Evolutionary conservation across 2,888 invertebrate species (phyloP).

Genomic region (Phasia obesa): DNA sequence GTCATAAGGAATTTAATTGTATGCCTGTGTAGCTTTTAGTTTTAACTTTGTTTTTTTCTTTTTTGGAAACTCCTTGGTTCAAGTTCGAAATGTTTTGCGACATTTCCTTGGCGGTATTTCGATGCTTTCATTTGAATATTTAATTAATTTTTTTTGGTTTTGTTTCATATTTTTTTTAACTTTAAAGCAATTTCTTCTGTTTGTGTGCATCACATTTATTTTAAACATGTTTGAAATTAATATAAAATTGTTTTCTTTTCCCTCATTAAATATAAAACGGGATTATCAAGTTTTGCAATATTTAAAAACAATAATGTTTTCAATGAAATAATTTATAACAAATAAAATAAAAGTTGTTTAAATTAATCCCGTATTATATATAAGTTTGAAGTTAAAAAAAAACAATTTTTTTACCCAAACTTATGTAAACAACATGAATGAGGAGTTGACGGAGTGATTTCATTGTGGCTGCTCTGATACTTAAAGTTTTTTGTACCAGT

Average conservation of each 20-base stretch:
- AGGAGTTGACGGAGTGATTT: slow-evolving; percentile 46
- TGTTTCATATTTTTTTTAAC: slow-evolving; percentile 42
- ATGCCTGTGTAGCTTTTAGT: background rate
- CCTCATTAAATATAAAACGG: slow-evolving; percentile 1
- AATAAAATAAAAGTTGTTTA: background rate
- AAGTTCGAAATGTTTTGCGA: slow-evolving; percentile 40
- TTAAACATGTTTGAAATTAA: slow-evolving; percentile 23
- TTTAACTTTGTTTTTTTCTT: background rate
- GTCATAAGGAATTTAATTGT: slow-evolving; percentile 14
- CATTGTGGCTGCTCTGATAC: slow-evolving; percentile 45
- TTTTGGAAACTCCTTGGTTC: slow-evolving; percentile 43
- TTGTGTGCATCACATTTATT: slow-evolving; percentile 61
- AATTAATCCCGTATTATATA: background rate
- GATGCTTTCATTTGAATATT: slow-evolving; percentile 64
- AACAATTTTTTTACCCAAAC: slow-evolving; percentile 11
- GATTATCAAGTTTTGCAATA: background rate
- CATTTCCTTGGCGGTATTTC: slow-evolving; percentile 64
- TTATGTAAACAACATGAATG: slow-evolving; percentile 31
- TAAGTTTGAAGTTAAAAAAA: background rate
- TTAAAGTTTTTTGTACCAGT: slow-evolving; percentile 97
- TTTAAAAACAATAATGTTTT: background rate
- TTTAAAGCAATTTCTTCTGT: slow-evolving; percentile 59
- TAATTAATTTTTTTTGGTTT: slow-evolving; percentile 43
- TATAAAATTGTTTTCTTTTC: slow-evolving; percentile 27
- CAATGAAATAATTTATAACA: too few relatives aligned